A percentile compares a stretch with the other conserved stretches of the same genome.
Evolutionary conservation across 2,797 vertebrate species (phyloP).

Genomic region (Peromyscus melanophrys): DNA sequence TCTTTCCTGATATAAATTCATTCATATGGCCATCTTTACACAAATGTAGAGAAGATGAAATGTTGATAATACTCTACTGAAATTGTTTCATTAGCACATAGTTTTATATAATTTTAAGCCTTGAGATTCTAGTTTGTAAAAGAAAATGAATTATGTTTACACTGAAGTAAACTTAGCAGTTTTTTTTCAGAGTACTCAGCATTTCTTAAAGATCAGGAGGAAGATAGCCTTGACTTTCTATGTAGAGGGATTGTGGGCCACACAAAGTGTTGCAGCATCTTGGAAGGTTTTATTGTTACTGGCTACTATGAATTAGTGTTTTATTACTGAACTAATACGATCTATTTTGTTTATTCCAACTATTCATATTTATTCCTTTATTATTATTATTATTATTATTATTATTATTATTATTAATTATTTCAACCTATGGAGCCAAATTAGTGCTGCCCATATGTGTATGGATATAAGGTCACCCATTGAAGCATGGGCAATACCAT

Average conservation of each 20-base stretch:
- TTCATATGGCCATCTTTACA: not conserved
- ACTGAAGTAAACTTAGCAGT: not conserved
- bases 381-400: not conserved
- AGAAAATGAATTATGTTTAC: not conserved
- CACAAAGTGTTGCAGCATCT: not conserved
- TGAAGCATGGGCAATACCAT: not conserved
- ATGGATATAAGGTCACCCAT: not conserved
- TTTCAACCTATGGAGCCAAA: not conserved
- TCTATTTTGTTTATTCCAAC: not conserved
- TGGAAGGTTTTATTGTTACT: not conserved
- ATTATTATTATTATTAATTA: not conserved
- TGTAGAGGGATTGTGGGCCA: not conserved
- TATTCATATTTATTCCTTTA: not conserved
- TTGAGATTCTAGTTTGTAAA: constrained; percentile 13
- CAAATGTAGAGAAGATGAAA: not conserved
- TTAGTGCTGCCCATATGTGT: not conserved
- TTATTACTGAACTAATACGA: not conserved
- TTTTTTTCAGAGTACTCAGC: not conserved
- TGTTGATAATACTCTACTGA: not conserved
- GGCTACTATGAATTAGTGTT: not conserved
- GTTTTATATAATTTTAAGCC: not conserved
- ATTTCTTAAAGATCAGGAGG: not conserved
- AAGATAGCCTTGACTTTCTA: not conserved
- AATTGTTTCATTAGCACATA: not conserved
- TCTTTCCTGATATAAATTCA: not conserved